These are phyloP conservation scores for Pecten maximus DNA, from an alignment of 2,888 invertebrate genomes.

Conservation along the genomic window DNA sequence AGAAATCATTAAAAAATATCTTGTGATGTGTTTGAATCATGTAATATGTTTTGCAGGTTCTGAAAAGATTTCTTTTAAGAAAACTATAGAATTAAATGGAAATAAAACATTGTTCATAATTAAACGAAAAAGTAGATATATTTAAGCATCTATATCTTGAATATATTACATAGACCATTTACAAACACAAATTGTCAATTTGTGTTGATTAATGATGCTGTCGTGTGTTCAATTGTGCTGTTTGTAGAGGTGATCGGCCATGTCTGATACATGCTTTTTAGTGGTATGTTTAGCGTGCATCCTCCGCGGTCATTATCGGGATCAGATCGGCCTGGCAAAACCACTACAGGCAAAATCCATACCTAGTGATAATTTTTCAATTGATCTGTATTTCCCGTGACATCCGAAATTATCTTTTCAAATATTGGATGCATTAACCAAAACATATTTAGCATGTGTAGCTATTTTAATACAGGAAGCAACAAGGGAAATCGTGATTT, in stretches of 20 bases:
- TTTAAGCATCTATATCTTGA: not conserved
- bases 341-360: not conserved
- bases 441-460: constrained; percentile 30
- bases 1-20: no score
- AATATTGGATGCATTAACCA: constrained; percentile 23
- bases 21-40: no score
- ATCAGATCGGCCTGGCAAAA: not conserved
- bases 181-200: not conserved
- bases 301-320: not conserved
- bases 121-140: no score
- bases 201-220: not conserved
- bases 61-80: no score
- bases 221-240: not conserved
- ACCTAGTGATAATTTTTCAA: not conserved
- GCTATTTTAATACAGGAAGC: not conserved
- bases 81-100: no score
- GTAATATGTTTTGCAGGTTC: no score
- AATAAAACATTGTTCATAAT: no score
- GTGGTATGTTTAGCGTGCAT: not conserved
- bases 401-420: constrained; percentile 25
- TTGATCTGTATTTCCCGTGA: constrained; percentile 35
- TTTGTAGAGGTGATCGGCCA: not conserved
- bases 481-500: constrained; percentile 23
- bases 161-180: not conserved
- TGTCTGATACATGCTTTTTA: not conserved